A percentile compares a stretch with the other conserved stretches of the same genome.
Evolutionary conservation across 2,888 invertebrate genomes (phyloP).

Genomic region (Tanytarsus gracilentus): DNA sequence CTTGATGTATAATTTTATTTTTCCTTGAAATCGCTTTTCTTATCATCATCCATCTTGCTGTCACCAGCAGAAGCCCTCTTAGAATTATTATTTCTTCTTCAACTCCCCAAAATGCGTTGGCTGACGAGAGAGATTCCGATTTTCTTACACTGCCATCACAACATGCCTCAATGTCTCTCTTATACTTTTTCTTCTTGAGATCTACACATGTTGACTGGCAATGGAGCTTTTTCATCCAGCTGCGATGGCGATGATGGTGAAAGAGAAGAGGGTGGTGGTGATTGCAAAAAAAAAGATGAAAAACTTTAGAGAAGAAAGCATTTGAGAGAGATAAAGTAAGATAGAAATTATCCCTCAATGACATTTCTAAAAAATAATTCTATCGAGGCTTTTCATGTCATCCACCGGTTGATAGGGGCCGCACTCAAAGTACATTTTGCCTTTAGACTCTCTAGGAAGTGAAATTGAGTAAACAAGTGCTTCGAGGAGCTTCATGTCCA

Average conservation of each 20-base stretch:
- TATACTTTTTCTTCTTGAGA: not conserved
- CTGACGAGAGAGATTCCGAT: not conserved
- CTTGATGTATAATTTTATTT: not conserved
- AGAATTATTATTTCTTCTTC: conserved; percentile 20
- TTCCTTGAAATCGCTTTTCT: conserved; percentile 19
- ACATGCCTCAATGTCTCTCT: conserved; percentile 7
- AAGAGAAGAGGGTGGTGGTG: too few species aligned
- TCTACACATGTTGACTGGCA: conserved; percentile 21
- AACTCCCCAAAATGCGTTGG: not conserved
- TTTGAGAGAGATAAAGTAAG: too few species aligned
- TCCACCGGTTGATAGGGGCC: too few species aligned
- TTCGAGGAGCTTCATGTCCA: conserved; percentile 24
- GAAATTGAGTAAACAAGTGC: conserved; percentile 23
- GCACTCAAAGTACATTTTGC: too few species aligned
- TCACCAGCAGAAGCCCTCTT: conserved; percentile 23
- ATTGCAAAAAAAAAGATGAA: too few species aligned
- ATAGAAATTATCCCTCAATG: too few species aligned
- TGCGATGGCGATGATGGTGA: too few species aligned
- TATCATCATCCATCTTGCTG: conserved; percentile 28
- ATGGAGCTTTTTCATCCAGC: conserved; percentile 17
- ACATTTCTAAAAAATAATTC: too few species aligned
- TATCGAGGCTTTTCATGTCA: conserved; percentile 10
- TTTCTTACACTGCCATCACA: conserved; percentile 13
- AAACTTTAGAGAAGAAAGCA: too few species aligned
- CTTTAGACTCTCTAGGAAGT: too few species aligned